phyloP scores from a whole-genome alignment of 2,797 vertebrate species.

The Falco berigora region DNA sequence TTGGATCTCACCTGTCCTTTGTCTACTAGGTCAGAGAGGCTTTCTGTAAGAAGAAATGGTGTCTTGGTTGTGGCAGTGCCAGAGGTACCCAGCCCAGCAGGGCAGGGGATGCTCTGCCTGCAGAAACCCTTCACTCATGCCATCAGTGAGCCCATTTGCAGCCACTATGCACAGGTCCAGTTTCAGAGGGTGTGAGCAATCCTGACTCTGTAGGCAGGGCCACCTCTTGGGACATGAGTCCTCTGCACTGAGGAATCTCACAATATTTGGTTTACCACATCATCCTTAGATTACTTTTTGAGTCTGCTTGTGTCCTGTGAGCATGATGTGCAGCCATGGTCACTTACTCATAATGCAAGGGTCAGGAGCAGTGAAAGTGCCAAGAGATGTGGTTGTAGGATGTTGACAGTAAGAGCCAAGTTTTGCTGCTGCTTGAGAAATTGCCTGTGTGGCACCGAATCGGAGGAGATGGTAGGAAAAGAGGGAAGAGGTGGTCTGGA shows the following conservation, averaged over 20 bases:
- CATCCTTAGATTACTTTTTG: not conserved
- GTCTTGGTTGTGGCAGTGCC: not conserved
- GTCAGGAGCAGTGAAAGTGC: not conserved
- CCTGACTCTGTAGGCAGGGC: not conserved
- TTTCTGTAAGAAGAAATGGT: not conserved
- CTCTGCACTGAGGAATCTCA: not conserved
- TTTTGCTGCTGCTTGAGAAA: not conserved
- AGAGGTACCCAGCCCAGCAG: not conserved
- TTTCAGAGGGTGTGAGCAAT: not conserved
- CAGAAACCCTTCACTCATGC: not conserved
- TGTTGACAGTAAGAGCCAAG: not conserved
- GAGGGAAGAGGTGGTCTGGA: not conserved
- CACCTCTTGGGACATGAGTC: not conserved
- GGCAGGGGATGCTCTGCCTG: not conserved
- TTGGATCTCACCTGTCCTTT: not conserved
- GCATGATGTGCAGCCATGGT: not conserved
- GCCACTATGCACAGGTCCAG: not conserved
- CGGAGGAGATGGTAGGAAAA: not conserved
- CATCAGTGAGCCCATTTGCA: fast-evolving
- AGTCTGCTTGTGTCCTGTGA: not conserved
- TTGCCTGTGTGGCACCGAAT: not conserved
- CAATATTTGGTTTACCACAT: not conserved
- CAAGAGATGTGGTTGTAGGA: not conserved
- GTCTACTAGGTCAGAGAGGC: not conserved
- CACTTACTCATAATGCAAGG: not conserved